Evolutionary conservation across 1,140 invertebrate genomes (phyloP).

Genomic region (Muscidifurax raptorellus): DNA sequence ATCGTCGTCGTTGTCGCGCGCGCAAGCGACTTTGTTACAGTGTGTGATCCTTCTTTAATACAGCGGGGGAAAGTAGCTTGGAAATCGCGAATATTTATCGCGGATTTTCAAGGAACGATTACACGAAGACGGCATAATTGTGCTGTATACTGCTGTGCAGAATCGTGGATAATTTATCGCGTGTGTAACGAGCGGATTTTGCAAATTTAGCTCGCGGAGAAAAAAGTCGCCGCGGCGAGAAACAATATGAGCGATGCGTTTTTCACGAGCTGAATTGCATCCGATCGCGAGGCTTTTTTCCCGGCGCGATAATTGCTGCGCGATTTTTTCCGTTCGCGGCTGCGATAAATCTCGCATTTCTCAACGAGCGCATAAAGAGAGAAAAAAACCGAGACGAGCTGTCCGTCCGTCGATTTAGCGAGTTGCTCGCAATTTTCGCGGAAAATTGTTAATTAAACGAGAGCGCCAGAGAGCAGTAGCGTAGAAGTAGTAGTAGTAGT

Average conservation of each 20-base stretch:
- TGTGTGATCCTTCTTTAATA: neutral
- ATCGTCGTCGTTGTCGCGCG: neutral
- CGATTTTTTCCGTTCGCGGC: neutral
- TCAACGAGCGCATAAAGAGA: neutral
- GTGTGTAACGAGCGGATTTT: neutral
- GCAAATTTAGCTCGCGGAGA: neutral
- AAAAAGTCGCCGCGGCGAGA: constrained; percentile 1
- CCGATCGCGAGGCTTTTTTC: neutral
- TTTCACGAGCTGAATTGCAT: neutral
- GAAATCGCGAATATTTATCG: neutral
- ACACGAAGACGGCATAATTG: neutral
- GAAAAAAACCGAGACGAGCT: neutral
- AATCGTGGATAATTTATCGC: too few relatives aligned
- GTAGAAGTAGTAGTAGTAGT: too few relatives aligned
- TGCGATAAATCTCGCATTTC: neutral
- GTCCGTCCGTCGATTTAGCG: neutral
- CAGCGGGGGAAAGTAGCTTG: neutral
- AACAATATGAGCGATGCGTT: neutral
- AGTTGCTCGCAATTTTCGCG: constrained; percentile 30
- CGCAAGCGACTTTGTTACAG: neutral
- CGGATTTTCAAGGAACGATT: neutral
- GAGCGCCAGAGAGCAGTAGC: neutral
- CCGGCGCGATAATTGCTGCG: neutral
- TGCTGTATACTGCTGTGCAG: too few relatives aligned
- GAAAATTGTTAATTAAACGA: constrained; percentile 31